A percentile compares a stretch with the other conserved stretches of the same genome.
These are phyloP conservation scores for Lamellibrachia luymesi DNA, from an alignment of 1,140 invertebrate genomes.

Conservation along the genomic window DNA sequence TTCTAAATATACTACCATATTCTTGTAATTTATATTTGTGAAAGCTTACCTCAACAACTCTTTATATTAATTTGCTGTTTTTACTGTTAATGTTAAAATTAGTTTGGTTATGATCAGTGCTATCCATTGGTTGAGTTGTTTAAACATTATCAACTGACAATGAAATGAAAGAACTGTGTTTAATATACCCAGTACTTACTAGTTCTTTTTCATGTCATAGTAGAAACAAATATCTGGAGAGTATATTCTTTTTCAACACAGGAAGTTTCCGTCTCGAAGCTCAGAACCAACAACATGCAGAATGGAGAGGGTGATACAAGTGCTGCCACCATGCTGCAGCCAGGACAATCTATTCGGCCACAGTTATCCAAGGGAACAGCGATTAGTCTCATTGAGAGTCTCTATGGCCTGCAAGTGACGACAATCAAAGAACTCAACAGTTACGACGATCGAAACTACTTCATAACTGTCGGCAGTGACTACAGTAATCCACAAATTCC, in stretches of 20 bases:
- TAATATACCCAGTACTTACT: too few species aligned
- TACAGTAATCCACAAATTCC: conserved; percentile 41
- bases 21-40: too few species aligned
- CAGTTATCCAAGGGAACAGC: conserved; percentile 61
- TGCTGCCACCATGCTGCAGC: conserved; percentile 17
- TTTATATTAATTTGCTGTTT: too few species aligned
- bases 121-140: too few species aligned
- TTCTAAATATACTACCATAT: too few species aligned
- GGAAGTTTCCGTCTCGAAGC: background rate
- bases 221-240: too few species aligned
- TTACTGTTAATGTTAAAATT: too few species aligned
- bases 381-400: conserved; percentile 61
- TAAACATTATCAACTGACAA: too few species aligned
- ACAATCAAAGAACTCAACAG: conserved; percentile 63
- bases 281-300: background rate
- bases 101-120: too few species aligned
- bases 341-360: conserved; percentile 53
- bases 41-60: too few species aligned
- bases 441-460: conserved; percentile 82
- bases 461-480: conserved; percentile 44
- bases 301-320: background rate
- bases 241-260: background rate
- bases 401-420: conserved; percentile 71
- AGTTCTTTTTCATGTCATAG: too few species aligned
- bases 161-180: too few species aligned